phyloP scores from a whole-genome alignment of 1,140 invertebrate genomes.

The Tenebrio molitor region DNA sequence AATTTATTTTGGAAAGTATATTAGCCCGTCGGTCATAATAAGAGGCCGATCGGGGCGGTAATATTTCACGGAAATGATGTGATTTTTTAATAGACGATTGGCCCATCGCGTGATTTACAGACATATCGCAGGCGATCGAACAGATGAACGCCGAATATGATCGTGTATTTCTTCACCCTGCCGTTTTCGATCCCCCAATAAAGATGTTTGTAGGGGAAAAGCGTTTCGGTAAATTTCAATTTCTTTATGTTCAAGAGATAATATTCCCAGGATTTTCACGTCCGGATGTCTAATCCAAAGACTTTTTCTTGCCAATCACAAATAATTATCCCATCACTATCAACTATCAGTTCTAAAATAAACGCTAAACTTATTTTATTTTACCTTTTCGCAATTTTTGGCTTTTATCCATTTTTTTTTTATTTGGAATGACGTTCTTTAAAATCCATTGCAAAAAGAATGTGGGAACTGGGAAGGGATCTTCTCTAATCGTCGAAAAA shows the following conservation, averaged over 20 bases:
- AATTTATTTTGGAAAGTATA: conserved; percentile 28
- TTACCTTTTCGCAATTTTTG: too few species aligned
- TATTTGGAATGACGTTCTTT: too few species aligned
- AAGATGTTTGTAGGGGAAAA: not conserved
- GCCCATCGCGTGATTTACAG: conserved; percentile 40
- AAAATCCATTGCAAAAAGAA: too few species aligned
- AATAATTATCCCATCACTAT: too few species aligned
- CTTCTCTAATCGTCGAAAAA: too few species aligned
- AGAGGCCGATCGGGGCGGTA: conserved; percentile 16
- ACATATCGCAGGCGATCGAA: conserved; percentile 27
- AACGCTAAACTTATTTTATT: too few species aligned
- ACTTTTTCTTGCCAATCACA: too few species aligned
- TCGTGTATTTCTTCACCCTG: not conserved
- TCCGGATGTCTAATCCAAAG: too few species aligned
- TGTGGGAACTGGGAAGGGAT: too few species aligned
- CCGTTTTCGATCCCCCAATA: not conserved
- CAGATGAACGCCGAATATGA: conserved; percentile 16
- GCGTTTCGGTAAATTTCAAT: conserved; percentile 17
- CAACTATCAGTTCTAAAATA: too few species aligned
- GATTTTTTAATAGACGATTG: conserved; percentile 44
- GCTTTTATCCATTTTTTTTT: too few species aligned
- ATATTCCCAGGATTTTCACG: conserved; percentile 14
- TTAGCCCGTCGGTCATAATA: conserved; percentile 34
- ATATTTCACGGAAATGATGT: conserved; percentile 42
- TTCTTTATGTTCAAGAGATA: conserved; percentile 1